Conservation (phyloP, 2,113 vertebrate species). For the Salvator merianae region DNA sequence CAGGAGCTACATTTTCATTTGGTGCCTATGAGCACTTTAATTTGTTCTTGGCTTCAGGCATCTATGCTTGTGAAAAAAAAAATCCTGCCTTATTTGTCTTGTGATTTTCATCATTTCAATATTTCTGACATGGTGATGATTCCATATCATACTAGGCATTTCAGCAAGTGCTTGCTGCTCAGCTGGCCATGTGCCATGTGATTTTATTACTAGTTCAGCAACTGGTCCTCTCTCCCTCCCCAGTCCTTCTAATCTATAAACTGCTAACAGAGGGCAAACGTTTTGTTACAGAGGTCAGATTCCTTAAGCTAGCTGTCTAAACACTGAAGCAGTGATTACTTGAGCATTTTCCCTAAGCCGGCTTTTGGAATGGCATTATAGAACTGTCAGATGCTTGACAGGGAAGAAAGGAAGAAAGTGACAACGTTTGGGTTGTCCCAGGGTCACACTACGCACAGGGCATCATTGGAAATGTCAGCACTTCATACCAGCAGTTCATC, state of each 20-base stretch:
- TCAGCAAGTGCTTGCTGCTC: constrained; percentile 29
- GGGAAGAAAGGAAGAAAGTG: constrained; percentile 13
- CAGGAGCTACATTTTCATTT: constrained; percentile 20
- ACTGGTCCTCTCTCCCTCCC: constrained; percentile 18
- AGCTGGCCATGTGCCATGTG: constrained; percentile 5
- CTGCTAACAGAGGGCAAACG: constrained; percentile 48
- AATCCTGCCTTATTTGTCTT: constrained; percentile 25
- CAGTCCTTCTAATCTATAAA: constrained; percentile 28
- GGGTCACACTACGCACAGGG: background rate
- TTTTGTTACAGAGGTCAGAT: constrained; percentile 55
- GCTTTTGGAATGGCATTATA: constrained; percentile 33
- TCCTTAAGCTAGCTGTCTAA: constrained; percentile 39
- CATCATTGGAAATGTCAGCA: constrained; percentile 12
- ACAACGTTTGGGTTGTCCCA: background rate
- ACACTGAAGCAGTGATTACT: constrained; percentile 31
- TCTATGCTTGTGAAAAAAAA: constrained; percentile 41
- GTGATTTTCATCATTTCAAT: constrained; percentile 34
- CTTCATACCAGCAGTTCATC: background rate
- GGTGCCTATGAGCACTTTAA: constrained; percentile 16
- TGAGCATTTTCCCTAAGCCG: constrained; percentile 8
- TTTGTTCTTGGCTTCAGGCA: constrained; percentile 30
- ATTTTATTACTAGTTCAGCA: constrained; percentile 48
- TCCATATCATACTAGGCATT: constrained; percentile 25
- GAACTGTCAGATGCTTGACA: constrained; percentile 21
- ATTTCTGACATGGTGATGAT: constrained; percentile 29